phyloP scores from a whole-genome alignment of 2,888 invertebrate species.

The Caenorhabditis angaria region DNA sequence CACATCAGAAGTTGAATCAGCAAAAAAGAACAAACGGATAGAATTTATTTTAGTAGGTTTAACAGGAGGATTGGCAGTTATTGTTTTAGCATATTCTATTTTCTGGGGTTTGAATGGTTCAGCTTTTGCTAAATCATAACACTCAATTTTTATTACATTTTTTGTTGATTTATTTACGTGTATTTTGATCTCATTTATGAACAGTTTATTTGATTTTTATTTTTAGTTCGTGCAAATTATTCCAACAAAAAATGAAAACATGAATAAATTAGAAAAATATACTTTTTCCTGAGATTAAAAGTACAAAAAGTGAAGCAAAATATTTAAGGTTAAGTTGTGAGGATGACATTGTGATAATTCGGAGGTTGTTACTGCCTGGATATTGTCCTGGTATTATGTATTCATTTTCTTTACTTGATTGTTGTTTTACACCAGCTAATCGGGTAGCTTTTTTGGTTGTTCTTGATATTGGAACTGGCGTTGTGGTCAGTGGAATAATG shows the following conservation, averaged over 20 bases:
- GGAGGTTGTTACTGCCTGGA: slow-evolving; percentile 20
- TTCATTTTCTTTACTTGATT: slow-evolving; percentile 15
- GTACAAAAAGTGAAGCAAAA: neutral
- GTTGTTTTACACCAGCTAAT: slow-evolving; percentile 8
- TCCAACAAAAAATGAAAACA: neutral
- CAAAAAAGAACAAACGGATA: slow-evolving; percentile 31
- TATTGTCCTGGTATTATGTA: slow-evolving; percentile 17
- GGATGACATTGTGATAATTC: slow-evolving; percentile 35
- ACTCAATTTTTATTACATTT: neutral
- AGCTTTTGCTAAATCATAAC: slow-evolving; percentile 47
- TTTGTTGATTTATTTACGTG: neutral
- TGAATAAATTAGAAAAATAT: neutral
- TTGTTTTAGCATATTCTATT: slow-evolving; percentile 55
- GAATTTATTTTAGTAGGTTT: slow-evolving; percentile 50
- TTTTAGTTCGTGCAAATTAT: no score
- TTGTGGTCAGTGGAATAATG: slow-evolving; percentile 16
- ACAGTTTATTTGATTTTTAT: neutral
- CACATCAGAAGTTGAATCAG: slow-evolving; percentile 38
- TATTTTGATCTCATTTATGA: slow-evolving; percentile 1
- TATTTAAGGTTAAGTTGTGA: neutral
- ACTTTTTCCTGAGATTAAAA: neutral
- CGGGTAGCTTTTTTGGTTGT: slow-evolving; percentile 10
- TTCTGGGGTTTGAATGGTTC: slow-evolving; percentile 62
- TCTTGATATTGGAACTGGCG: neutral
- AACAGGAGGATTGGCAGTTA: slow-evolving; percentile 54